Conservation (phyloP, 2,797 vertebrate species). For the Simalia tracyae region DNA sequence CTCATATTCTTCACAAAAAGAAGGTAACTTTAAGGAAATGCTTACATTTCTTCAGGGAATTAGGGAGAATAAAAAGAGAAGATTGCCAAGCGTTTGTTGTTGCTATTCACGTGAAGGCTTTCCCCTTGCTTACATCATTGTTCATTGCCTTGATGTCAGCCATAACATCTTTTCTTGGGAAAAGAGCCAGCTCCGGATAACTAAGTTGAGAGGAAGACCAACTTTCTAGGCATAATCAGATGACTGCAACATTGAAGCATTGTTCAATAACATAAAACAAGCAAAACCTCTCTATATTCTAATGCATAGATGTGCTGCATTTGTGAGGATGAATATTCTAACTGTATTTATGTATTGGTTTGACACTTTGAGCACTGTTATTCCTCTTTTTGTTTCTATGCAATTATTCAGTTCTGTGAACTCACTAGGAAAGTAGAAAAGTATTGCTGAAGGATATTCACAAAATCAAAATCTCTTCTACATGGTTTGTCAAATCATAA, state of each 20-base stretch:
- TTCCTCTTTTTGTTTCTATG: background rate
- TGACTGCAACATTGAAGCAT: background rate
- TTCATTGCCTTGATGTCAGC: background rate
- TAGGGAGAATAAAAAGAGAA: background rate
- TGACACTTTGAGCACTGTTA: background rate
- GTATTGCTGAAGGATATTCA: background rate
- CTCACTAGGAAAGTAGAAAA: background rate
- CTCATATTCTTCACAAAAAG: background rate
- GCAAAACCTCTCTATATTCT: background rate
- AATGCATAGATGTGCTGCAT: background rate
- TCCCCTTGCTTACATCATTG: background rate
- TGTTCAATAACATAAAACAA: background rate
- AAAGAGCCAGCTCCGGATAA: background rate
- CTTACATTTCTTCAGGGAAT: background rate
- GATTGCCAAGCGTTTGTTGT: background rate
- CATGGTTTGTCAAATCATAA: background rate
- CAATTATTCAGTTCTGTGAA: background rate
- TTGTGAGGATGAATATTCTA: background rate
- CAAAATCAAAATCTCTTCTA: background rate
- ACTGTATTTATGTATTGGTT: background rate
- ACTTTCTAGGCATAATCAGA: background rate
- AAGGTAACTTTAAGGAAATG: background rate
- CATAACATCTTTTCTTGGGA: background rate
- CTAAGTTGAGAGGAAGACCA: background rate
- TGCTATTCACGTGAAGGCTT: background rate